phyloP scores from a whole-genome alignment of 2,113 vertebrate genomes.

The Cryptomyrus ogoouensis region DNA sequence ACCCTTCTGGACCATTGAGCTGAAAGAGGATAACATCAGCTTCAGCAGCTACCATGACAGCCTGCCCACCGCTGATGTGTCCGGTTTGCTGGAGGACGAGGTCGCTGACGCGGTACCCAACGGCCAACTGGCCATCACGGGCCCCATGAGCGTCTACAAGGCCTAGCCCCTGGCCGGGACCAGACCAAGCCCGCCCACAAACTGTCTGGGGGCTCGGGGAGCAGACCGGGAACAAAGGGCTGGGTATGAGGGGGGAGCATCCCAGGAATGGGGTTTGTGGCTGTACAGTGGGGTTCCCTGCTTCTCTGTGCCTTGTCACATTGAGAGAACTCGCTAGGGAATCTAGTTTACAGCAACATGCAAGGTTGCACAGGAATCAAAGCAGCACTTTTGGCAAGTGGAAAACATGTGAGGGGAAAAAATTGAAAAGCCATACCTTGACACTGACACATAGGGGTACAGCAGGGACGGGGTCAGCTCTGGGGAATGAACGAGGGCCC shows the following conservation, averaged over 20 bases:
- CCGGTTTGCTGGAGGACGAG: conserved; percentile 86
- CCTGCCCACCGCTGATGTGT: conserved; percentile 92
- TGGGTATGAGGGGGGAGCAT: background rate
- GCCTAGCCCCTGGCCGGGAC: conserved; percentile 50
- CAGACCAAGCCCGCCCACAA: background rate
- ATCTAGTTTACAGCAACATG: background rate
- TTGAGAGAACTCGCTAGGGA: background rate
- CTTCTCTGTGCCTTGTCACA: background rate
- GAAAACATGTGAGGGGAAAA: background rate
- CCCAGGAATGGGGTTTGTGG: background rate
- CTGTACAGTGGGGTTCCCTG: background rate
- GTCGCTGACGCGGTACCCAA: conserved; percentile 82
- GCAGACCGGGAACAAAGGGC: background rate
- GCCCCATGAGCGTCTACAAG: conserved; percentile 80
- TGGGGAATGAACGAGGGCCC: background rate
- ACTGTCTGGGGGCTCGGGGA: background rate
- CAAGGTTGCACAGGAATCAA: background rate
- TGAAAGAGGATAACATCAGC: conserved; percentile 98
- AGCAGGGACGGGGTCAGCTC: background rate
- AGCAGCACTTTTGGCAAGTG: background rate
- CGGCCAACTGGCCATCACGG: conserved; percentile 81
- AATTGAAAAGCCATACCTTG: background rate
- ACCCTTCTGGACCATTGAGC: conserved; percentile 98
- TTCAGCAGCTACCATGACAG: conserved; percentile 99
- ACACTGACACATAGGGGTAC: background rate